Evolutionary conservation across 2,888 invertebrate species (phyloP), one percentile per base, ranked within the genome.

Genomic region (Cancer borealis): DNA sequence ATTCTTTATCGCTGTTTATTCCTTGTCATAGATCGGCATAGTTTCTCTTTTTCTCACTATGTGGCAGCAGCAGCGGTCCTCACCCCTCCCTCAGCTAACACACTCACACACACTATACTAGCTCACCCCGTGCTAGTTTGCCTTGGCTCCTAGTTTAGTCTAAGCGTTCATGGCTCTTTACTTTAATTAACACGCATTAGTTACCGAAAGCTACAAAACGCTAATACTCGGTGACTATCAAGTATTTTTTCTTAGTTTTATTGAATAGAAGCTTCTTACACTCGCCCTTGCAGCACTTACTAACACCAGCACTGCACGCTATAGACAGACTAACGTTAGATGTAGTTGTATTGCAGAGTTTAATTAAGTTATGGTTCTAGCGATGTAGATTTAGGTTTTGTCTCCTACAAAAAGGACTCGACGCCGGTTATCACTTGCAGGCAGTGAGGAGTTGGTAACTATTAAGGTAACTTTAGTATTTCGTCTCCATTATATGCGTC

Each of bases 271-370:
- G 79, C 79, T 79, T 79, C 14, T 26, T 66, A 21, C n/a, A 21
- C 30, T 79, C 1, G 79, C 79, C 26, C 10, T 30, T 26, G 26
- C 30, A 79, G 79, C 79, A 79, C 79, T 79, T 30, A 79, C 79
- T 79, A 79, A 79, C 79, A 79, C 79, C 21, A 79, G 79, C 79
- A 79, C 79, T 8, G 79, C 79, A 79, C 79, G 79, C 79, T 30
- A 30, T 79, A 79, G 30, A 30, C 26, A 30, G 79, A 30, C 30
- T 79, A 30, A 1, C 26, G 79, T 79, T 79, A 79, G 26, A 3
- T 5, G 6, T 30, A 79, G 79, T 79, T 79, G n/a, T 6, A 30
- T 79, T 21, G 0, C 79, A 26, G 79, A 12, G 30, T 0, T 30
- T 79, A 30, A 2, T 30, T 79, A 30, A 26, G 79, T 30, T 79